These are phyloP conservation scores for Virgularia gustaviana DNA, from an alignment of 92 coral and sea anemone species.

Conservation along the genomic window DNA sequence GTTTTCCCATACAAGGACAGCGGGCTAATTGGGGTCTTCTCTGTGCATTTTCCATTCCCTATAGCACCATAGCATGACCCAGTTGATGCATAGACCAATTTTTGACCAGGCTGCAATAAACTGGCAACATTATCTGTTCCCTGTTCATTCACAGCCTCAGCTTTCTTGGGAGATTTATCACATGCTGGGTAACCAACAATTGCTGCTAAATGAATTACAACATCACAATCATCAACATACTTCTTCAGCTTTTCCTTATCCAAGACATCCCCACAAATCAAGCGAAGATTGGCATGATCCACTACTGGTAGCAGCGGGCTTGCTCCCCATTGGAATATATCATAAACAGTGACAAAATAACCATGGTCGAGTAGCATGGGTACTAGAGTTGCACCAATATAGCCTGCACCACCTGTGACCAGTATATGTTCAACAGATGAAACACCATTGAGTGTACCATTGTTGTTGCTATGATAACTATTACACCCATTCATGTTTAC, in stretches of 20 bases:
- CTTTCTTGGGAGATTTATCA: constrained; percentile 62
- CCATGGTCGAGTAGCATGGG: constrained; percentile 72
- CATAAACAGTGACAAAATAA: constrained; percentile 67
- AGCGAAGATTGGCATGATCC: constrained; percentile 56
- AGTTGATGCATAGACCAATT: constrained; percentile 81
- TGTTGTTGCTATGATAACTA: background rate
- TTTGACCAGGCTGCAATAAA: constrained; percentile 56
- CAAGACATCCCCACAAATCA: constrained; percentile 72
- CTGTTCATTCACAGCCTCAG: constrained; percentile 63
- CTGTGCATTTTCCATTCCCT: constrained; percentile 72
- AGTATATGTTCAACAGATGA: constrained; percentile 41
- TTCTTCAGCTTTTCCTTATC: constrained; percentile 55
- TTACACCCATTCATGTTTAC: no score
- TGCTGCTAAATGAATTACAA: constrained; percentile 76
- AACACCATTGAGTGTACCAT: background rate
- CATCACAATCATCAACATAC: constrained; percentile 58
- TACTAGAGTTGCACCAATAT: constrained; percentile 83
- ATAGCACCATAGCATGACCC: constrained; percentile 99
- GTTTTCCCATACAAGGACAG: constrained; percentile 83
- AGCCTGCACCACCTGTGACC: constrained; percentile 94
- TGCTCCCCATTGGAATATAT: constrained; percentile 77
- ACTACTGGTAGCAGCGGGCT: constrained; percentile 54
- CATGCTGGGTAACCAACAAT: constrained; percentile 98
- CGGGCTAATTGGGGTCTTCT: constrained; percentile 81
- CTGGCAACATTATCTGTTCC: constrained; percentile 80